These are phyloP conservation scores for Platyura marginata DNA, from an alignment of 1,140 invertebrate species.

Conservation along the genomic window DNA sequence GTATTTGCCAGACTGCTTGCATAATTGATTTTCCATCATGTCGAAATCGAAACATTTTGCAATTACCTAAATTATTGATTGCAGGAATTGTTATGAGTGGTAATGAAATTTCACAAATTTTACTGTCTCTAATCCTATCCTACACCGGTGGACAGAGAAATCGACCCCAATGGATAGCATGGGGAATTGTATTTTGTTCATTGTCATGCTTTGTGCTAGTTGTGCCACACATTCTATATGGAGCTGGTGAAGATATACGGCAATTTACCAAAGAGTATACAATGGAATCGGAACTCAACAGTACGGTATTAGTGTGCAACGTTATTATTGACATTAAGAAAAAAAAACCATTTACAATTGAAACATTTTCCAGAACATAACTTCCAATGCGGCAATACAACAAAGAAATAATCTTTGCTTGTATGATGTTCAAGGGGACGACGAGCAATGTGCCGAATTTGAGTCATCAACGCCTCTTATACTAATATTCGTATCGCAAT, in stretches of 20 bases:
- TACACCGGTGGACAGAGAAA: slow-evolving; percentile 39
- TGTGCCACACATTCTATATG: slow-evolving; percentile 48
- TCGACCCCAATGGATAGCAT: slow-evolving; percentile 43
- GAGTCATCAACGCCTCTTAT: slow-evolving; percentile 33
- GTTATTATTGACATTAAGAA: slow-evolving; percentile 6
- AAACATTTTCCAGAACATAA: too few species aligned
- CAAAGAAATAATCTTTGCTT: too few species aligned
- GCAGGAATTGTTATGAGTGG: slow-evolving; percentile 46
- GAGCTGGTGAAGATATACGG: slow-evolving; percentile 34
- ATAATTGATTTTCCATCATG: too few species aligned
- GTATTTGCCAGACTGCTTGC: not conserved
- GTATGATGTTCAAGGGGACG: not conserved
- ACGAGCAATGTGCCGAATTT: slow-evolving; percentile 27
- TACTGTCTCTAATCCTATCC: slow-evolving; percentile 36
- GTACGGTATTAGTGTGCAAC: slow-evolving; percentile 23
- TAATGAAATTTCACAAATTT: slow-evolving; percentile 50
- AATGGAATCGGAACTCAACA: slow-evolving; percentile 27
- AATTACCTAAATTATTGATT: slow-evolving; percentile 6
- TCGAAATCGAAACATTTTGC: not conserved
- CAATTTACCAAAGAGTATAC: slow-evolving; percentile 26
- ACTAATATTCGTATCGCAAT: slow-evolving; percentile 46
- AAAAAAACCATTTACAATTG: too few species aligned
- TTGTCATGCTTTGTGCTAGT: slow-evolving; percentile 43
- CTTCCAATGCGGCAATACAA: too few species aligned
- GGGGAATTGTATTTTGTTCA: slow-evolving; percentile 38